Percentiles rank a stretch among this genome's conserved stretches.
Conservation (phyloP, 2,113 vertebrate genomes). For the Sigmodon hispidus region DNA sequence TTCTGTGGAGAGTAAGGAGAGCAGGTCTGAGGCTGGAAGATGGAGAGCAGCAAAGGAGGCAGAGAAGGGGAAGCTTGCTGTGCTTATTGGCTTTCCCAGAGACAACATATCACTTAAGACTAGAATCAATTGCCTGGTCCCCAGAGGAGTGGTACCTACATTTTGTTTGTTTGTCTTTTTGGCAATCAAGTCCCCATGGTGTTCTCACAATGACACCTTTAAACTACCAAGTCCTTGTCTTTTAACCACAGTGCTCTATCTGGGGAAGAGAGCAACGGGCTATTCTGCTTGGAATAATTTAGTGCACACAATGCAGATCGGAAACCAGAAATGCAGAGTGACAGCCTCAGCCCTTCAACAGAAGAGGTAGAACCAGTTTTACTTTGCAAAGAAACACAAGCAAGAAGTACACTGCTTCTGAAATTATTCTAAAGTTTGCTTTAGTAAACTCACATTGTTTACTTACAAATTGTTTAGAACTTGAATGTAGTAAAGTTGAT, state of each 20-base stretch:
- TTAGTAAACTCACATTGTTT: not conserved
- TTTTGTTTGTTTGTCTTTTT: constrained; percentile 15
- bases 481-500: constrained; percentile 31
- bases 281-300: constrained; percentile 18
- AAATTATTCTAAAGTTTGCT: not conserved
- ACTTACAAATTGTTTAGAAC: not conserved
- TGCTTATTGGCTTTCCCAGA: not conserved
- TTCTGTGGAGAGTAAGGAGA: not conserved
- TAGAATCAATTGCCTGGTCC: not conserved
- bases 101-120: not conserved
- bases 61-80: not conserved
- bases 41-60: not conserved
- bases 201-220: not conserved
- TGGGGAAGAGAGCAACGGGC: not conserved
- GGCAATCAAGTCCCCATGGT: not conserved
- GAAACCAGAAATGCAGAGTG: not conserved
- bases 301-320: not conserved
- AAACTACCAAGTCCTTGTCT: not conserved
- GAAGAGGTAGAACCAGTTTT: constrained; percentile 2
- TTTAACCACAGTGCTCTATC: not conserved
- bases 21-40: not conserved
- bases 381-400: not conserved
- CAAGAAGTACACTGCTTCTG: not conserved
- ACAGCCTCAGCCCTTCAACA: not conserved
- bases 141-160: not conserved